Evolutionary conservation across 2,888 invertebrate species (phyloP).

Genomic region (Hypsopygia costalis): DNA sequence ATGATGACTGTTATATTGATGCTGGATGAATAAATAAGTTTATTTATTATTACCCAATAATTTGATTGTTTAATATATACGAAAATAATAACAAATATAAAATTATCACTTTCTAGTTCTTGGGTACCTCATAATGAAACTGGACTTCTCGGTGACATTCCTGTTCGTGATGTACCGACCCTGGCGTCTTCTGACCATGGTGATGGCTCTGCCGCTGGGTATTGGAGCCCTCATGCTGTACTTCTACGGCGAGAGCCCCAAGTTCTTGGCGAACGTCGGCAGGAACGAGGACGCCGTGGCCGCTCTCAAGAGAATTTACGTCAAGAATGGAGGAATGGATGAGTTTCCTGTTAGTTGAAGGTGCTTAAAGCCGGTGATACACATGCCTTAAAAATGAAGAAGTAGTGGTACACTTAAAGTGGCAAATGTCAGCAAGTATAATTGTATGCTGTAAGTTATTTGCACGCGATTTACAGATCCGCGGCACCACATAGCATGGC

Average conservation of each 20-base stretch:
- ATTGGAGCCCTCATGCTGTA: constrained; percentile 79
- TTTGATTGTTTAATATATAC: no score
- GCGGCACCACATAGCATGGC: no score
- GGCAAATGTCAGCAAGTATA: no score
- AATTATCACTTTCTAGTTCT: constrained; percentile 42
- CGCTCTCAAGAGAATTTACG: constrained; percentile 81
- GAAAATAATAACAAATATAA: no score
- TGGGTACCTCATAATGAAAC: constrained; percentile 56
- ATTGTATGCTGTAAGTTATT: no score
- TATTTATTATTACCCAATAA: no score
- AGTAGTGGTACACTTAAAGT: no score
- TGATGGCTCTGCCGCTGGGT: constrained; percentile 82
- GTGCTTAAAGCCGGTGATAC: neutral
- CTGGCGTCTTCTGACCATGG: constrained; percentile 62
- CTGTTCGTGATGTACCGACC: constrained; percentile 53
- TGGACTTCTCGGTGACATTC: constrained; percentile 52
- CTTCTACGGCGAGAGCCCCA: constrained; percentile 86
- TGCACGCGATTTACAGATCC: no score
- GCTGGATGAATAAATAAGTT: no score
- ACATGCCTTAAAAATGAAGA: no score
- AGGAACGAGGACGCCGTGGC: constrained; percentile 81
- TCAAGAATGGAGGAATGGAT: constrained; percentile 68
- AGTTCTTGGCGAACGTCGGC: constrained; percentile 85
- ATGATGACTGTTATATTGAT: no score
- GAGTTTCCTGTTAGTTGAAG: constrained; percentile 49